These are phyloP conservation scores for Sarcoramphus papa DNA, from an alignment of 2,797 vertebrate species.

Conservation along the genomic window DNA sequence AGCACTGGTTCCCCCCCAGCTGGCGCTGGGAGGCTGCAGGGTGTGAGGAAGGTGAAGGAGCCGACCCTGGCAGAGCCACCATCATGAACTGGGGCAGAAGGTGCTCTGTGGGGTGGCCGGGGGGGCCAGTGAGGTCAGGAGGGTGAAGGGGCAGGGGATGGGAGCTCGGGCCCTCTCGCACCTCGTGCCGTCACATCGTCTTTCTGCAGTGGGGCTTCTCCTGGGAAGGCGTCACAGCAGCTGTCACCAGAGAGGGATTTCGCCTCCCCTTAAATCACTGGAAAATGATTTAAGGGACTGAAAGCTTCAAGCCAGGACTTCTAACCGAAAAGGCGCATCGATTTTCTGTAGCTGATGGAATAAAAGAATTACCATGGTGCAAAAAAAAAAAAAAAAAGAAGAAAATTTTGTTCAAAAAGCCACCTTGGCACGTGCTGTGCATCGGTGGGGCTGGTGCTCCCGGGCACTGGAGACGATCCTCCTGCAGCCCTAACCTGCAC, in stretches of 20 bases:
- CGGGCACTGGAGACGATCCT: fast-evolving
- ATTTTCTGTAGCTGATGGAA: constrained; percentile 45
- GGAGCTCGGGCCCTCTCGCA: neutral
- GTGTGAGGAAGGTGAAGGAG: neutral
- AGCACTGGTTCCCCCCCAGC: fast-evolving
- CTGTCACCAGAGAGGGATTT: neutral
- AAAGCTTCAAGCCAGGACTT: constrained; percentile 24
- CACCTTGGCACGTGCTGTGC: neutral
- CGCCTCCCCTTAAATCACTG: neutral
- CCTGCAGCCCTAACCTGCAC: neutral
- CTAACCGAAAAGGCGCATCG: constrained; percentile 29
- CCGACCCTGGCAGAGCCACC: neutral
- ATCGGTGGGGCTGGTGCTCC: neutral
- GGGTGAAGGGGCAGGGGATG: neutral
- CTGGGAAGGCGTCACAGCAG: neutral
- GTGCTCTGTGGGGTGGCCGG: neutral
- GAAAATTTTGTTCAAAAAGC: neutral
- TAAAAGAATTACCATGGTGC: neutral
- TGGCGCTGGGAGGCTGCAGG: neutral
- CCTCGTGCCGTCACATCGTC: fast-evolving
- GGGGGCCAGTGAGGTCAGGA: neutral
- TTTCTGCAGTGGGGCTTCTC: neutral
- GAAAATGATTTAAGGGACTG: constrained; percentile 42
- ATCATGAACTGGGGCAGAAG: neutral
- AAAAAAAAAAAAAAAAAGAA: neutral